phyloP scores from a whole-genome alignment of 1,140 invertebrate species.

The Papilio machaon region DNA sequence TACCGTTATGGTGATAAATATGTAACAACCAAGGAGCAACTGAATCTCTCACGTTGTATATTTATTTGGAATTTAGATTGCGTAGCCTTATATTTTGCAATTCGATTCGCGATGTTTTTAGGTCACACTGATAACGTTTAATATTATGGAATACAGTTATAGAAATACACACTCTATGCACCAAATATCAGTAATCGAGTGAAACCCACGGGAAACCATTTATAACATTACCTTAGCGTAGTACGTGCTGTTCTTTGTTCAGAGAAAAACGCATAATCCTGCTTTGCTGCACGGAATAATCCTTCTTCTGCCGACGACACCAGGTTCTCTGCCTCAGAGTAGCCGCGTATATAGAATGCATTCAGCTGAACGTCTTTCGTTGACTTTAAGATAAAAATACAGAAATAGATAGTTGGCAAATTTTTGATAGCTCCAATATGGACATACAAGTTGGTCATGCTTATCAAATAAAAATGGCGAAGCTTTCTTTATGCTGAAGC shows the following conservation, averaged over 20 bases:
- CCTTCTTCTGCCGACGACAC: conserved; percentile 72
- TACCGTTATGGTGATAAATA: neutral
- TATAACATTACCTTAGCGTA: conserved; percentile 54
- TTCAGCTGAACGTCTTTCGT: conserved; percentile 76
- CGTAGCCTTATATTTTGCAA: neutral
- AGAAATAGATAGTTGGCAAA: neutral
- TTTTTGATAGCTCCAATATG: no score
- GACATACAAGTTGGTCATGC: neutral
- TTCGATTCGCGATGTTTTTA: neutral
- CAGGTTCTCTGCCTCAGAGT: conserved; percentile 72
- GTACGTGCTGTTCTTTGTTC: conserved; percentile 65
- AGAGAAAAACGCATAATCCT: conserved; percentile 75
- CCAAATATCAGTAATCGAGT: neutral
- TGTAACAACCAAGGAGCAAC: neutral
- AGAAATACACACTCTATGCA: neutral
- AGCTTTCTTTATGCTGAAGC: neutral
- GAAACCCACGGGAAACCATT: neutral
- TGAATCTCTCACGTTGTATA: neutral
- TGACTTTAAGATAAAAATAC: conserved; percentile 56
- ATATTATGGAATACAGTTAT: neutral
- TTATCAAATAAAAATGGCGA: neutral
- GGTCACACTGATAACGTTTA: neutral
- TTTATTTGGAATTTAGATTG: conserved; percentile 7
- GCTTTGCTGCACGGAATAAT: conserved; percentile 61
- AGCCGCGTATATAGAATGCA: conserved; percentile 76